Base-by-base conservation (phyloP, 2,797 vertebrate species). In the Pangasius djambal region DNA sequence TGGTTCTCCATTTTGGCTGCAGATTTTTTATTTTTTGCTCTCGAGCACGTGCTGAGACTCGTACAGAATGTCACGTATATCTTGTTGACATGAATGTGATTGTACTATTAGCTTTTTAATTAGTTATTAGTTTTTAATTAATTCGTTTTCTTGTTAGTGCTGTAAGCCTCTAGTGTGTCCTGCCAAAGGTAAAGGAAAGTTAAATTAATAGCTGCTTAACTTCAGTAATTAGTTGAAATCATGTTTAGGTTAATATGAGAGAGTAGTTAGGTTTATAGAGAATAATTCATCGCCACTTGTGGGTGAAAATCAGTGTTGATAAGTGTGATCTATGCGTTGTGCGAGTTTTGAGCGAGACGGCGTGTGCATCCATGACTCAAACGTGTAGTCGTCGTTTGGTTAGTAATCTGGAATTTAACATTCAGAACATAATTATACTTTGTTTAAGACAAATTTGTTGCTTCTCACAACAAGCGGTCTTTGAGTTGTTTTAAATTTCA, bases 1-100 rank as follows among this genome's bases (percentile, higher is more conserved):
- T 22, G n/a, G 52, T 85, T 83, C 31, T 85, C 83, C 65, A 69
- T 69, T 52, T 69, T 85, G 44, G 44, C 37, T 8, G 40, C 59
- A 44, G 52, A 25, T 40, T 25, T 22, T 61, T 63, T 8, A 6
- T 34, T 22, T 12, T 59, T 61, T 40, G 16, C 50, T 34, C 31
- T 22, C 10, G 57, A 82, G 79, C 20, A 15, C 28, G 55, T 25
- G 55, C 55, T 82, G 55, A 59, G 55, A 82, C 79, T 82, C 9
- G 55, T 82, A 61, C 34, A 82, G 34, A 61, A 82, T 59, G 52
- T 59, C 78, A 25, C 31, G 1, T 25, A 59, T 5, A 59, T 37
- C 31, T 37, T 82, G 12, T 13, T 12, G 31, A 59, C 78, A 59
- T 37, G 79, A 22, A 6, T 4, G 20, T 6, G 55, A 34, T 59